Evolutionary conservation across 2,113 vertebrate species (phyloP), one percentile per base, ranked within the genome.

Genomic region (Labeo catla): DNA sequence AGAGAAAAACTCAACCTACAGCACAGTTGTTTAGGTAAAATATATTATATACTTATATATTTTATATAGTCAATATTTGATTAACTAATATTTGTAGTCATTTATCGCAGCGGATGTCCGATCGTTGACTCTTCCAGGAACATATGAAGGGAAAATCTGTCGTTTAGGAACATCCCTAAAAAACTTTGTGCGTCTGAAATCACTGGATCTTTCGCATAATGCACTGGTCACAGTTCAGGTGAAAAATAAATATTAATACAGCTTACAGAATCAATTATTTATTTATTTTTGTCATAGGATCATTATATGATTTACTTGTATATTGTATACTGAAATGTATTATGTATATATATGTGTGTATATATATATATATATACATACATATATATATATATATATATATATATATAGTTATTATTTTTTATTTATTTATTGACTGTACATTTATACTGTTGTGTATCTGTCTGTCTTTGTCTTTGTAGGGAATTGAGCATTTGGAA

Each of bases 201-300:
- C 90, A 86, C 89, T 96, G 87, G 94, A 96, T 85, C 93, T 96
- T 4, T 97, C 96, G 34, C 92, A 93, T 23, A 96, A 97, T 90
- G 92, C 92, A 1, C 89, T 96, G 23, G 86, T 93, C 66, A 95
- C 93, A 65, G 92, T 96, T 36, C 90, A 97, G 94, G 94, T 96
- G 52, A 89, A 89, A 2, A 10, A 70, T 43, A 43, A 1, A 21
- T 72, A 10, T 72, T 6, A 11, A 72, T 45, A 47, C 15, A 45
- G 1, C 2, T 12, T 45, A 4, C 3, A 68, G 15, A 36, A 39
- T 8, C 34, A 68, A 9, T 39, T 39, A 39, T 15, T 19, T 1
- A 16, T 68, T 19, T 36, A 5, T 5, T 34, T 65, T 34, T 36
- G 28, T 16, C 19, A 9, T 2, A 28, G 28, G 28, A 28, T 28